Evolutionary conservation across 1,140 invertebrate species (phyloP).

Genomic region (Hydropsyche tenuis): DNA sequence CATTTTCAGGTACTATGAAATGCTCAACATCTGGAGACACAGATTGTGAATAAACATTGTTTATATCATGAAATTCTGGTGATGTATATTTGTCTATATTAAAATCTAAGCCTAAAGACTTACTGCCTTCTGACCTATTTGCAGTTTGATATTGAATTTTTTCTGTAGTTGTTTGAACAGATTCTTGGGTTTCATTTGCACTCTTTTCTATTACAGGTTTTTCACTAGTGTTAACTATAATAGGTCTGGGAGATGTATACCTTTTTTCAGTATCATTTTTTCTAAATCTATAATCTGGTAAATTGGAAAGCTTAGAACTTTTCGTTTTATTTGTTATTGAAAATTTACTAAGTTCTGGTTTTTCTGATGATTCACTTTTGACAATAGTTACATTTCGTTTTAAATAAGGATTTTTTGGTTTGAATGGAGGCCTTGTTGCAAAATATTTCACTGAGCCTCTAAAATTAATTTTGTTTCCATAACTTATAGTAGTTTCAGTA

Average conservation of each 20-base stretch:
- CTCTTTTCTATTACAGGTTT: not conserved
- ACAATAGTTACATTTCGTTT: slow-evolving; percentile 31
- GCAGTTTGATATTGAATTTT: not conserved
- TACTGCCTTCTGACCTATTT: slow-evolving; percentile 39
- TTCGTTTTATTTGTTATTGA: slow-evolving; percentile 4
- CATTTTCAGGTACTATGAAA: slow-evolving; percentile 47
- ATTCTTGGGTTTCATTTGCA: not conserved
- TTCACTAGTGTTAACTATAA: not conserved
- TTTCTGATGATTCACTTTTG: slow-evolving; percentile 27
- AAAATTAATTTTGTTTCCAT: slow-evolving; percentile 37
- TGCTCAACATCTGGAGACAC: slow-evolving; percentile 48
- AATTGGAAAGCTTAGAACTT: not conserved
- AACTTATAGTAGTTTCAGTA: slow-evolving; percentile 7
- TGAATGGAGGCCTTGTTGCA: slow-evolving; percentile 45
- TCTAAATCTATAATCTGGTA: slow-evolving; percentile 10
- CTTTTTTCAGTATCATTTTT: slow-evolving; percentile 20
- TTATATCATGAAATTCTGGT: slow-evolving; percentile 48
- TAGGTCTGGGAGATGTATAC: not conserved
- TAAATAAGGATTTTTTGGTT: slow-evolving; percentile 42
- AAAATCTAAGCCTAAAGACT: slow-evolving; percentile 41
- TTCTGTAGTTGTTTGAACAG: slow-evolving; percentile 4
- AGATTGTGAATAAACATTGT: slow-evolving; percentile 49
- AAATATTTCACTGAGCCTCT: slow-evolving; percentile 47
- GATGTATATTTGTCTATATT: slow-evolving; percentile 50
- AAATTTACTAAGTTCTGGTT: slow-evolving; percentile 2